Conservation (phyloP, 2,113 vertebrate species). For the Grallaria varia region DNA sequence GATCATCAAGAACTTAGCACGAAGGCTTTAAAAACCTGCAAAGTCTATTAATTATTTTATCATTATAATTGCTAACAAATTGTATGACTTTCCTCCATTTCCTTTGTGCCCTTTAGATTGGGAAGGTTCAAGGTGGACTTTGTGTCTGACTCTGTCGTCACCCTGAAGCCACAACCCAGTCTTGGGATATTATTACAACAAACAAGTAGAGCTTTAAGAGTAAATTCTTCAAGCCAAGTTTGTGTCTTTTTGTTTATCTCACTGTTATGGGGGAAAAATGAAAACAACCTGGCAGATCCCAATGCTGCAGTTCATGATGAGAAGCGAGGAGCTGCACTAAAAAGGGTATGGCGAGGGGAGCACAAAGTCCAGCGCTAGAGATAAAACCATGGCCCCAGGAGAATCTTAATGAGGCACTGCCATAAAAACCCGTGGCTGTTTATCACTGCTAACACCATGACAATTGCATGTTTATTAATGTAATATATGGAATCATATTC, state of each 20-base stretch:
- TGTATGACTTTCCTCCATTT: not conserved
- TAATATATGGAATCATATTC: not conserved
- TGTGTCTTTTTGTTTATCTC: not conserved
- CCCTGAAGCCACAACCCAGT: not conserved
- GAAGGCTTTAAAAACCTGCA: not conserved
- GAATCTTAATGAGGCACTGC: not conserved
- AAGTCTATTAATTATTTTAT: slow-evolving; percentile 18
- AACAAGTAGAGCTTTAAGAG: not conserved
- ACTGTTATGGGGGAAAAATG: not conserved
- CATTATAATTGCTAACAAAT: not conserved
- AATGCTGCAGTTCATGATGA: not conserved
- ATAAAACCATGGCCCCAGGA: not conserved
- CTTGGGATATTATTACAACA: not conserved
- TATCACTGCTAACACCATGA: slow-evolving; percentile 11
- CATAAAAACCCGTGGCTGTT: not conserved
- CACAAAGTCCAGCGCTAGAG: not conserved
- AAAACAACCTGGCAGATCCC: not conserved
- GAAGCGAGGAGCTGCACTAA: not conserved
- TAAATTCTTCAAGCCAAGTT: not conserved
- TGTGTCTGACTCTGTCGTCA: not conserved
- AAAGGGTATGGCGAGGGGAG: not conserved
- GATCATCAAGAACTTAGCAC: not conserved
- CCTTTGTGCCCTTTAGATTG: not conserved
- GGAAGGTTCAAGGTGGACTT: accelerated
- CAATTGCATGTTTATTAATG: not conserved